Conservation (phyloP, 2,113 vertebrate species). For the Melanocharis versteri region DNA sequence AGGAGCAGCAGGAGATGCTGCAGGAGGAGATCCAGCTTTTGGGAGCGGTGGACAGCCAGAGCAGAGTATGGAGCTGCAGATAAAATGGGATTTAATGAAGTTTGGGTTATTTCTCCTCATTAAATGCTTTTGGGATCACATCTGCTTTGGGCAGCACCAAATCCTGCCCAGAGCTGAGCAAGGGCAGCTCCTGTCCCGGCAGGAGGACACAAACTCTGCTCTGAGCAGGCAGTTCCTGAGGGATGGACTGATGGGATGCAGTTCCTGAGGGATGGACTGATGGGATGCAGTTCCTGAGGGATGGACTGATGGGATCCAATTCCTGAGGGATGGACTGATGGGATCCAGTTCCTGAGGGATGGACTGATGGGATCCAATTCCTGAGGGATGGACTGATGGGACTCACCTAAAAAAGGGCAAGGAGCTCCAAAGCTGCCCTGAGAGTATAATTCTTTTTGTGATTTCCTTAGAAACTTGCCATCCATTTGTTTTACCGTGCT, state of each 20-base stretch:
- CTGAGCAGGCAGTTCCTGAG: neutral
- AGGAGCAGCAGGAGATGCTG: neutral
- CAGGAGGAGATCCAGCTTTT: neutral
- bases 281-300: neutral
- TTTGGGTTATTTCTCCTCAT: neutral
- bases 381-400: neutral
- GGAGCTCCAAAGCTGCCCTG: neutral
- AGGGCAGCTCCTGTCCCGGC: neutral
- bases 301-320: rapidly evolving
- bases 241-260: neutral
- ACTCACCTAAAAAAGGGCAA: neutral
- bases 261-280: neutral
- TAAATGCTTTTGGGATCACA: neutral
- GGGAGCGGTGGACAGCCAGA: neutral
- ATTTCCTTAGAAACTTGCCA: neutral
- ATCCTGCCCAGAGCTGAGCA: neutral
- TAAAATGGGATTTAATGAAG: neutral
- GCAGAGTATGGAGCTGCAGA: neutral
- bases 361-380: neutral
- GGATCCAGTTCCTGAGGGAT: neutral
- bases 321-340: neutral
- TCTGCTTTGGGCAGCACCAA: neutral
- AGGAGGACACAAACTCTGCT: neutral
- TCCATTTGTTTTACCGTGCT: neutral
- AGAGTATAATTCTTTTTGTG: rapidly evolving